Percentiles rank a stretch among this genome's conserved stretches.
Conservation (phyloP, 1,140 invertebrate genomes). For the Monomorium pharaonis region DNA sequence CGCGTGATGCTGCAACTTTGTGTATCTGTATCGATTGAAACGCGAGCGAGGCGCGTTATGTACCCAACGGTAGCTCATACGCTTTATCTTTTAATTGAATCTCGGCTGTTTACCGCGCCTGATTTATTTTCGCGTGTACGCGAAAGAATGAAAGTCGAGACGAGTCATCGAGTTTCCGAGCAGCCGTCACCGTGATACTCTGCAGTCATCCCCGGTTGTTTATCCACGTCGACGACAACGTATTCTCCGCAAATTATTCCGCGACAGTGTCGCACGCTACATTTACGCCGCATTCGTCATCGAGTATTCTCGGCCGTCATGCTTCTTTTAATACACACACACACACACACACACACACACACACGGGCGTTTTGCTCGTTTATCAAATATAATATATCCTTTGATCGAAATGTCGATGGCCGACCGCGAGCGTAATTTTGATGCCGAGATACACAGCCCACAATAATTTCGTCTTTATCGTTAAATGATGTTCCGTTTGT, state of each 20-base stretch:
- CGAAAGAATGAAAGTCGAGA: conserved; percentile 42
- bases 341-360: no score
- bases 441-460: conserved; percentile 1
- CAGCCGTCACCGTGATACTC: conserved; percentile 42
- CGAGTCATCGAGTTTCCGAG: conserved; percentile 47
- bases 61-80: background rate
- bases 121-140: conserved; percentile 48
- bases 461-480: conserved; percentile 51
- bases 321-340: conserved; percentile 37
- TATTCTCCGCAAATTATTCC: conserved; percentile 29
- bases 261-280: background rate
- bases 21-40: conserved; percentile 39
- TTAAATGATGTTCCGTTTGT: conserved; percentile 41
- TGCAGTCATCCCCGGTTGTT: conserved; percentile 32
- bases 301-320: background rate
- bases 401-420: conserved; percentile 30
- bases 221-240: conserved; percentile 1
- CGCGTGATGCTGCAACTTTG: conserved; percentile 36
- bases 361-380: background rate
- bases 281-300: background rate
- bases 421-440: conserved; percentile 29
- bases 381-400: conserved; percentile 49
- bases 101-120: conserved; percentile 51
- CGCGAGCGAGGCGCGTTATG: conserved; percentile 27
- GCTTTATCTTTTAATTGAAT: conserved; percentile 65